Percentiles rank a stretch among this genome's conserved stretches.
phyloP scores from a whole-genome alignment of 2,797 vertebrate genomes.

The Borostomias antarcticus region DNA sequence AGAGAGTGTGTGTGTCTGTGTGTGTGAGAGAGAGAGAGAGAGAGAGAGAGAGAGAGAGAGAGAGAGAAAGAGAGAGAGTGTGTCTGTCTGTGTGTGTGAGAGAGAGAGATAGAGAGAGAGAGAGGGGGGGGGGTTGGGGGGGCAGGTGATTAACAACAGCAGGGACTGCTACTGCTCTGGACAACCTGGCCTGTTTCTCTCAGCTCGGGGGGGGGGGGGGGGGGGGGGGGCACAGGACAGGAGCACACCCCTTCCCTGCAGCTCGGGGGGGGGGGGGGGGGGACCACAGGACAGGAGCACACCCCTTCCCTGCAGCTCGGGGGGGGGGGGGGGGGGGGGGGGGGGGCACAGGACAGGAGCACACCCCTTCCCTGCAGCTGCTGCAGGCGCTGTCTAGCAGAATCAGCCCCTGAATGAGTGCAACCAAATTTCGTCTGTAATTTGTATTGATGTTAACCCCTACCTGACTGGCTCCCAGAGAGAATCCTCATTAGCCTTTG shows the following conservation, averaged over 20 bases:
- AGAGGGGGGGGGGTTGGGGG: conserved; percentile 69
- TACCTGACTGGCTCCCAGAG: conserved; percentile 36
- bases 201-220: conserved; percentile 61
- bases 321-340: conserved; percentile 34
- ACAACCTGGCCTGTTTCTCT: conserved; percentile 76
- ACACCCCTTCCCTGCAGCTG: conserved; percentile 53
- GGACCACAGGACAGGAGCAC: conserved; percentile 52
- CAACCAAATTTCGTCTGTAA: conserved; percentile 52
- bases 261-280: conserved; percentile 59
- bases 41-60: conserved; percentile 72
- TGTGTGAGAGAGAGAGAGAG: too few relatives aligned
- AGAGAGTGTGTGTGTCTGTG: too few relatives aligned
- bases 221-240: conserved; percentile 50
- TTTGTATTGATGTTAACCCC: conserved; percentile 65
- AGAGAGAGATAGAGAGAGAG: conserved; percentile 68
- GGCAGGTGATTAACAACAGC: conserved; percentile 89
- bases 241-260: conserved; percentile 37
- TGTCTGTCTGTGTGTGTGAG: too few relatives aligned
- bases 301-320: conserved; percentile 59
- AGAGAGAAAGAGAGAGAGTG: too few relatives aligned
- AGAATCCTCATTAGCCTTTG: conserved; percentile 48
- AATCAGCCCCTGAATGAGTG: conserved; percentile 60
- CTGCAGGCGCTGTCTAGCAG: conserved; percentile 59
- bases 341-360: conserved; percentile 51
- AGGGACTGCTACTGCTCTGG: conserved; percentile 79